Evolutionary conservation across 2,888 invertebrate species (phyloP), one percentile per base, ranked within the genome.

Genomic region (Eupeodes luniger): DNA sequence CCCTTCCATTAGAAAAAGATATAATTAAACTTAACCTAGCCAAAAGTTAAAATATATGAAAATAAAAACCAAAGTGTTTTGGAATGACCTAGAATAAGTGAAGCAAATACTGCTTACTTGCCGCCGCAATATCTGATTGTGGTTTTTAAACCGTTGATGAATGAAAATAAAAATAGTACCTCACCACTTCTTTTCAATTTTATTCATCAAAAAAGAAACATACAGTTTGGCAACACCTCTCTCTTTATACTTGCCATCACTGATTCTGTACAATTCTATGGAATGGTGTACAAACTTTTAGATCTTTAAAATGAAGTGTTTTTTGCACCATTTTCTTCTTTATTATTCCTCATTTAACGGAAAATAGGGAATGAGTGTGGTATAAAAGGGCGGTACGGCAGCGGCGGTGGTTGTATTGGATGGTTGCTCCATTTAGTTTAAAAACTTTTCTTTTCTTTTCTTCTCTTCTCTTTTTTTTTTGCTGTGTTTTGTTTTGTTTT

Each of bases 371-470:
- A n/a, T 16, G 36, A 16, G 57, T 11, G 36, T 14, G 16, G 44
- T 10, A 16, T 14, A n/a, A 27, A 55, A 59, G 59, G 69, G 49
- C 51, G 27, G 27, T 27, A 27, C 27, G 27, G 27, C 27, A 2
- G 27, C 27, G 27, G 27, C 3, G 81, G 61, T 27, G 59, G 19
- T 27, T 10, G n/a, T 55, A 57, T 47, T 82, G 84, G 78, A 81
- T 69, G 78, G 81, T 88, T 74, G 81, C 78, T 74, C 80, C 61
- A 64, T 72, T 84, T 81, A 84, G 87, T 84, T 67, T 40, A 80
- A 67, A 74, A 40, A 40, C 40, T 40, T 40, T 40, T 5, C 9
- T 40, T 6, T 36, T 36, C 16, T 40, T 76, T 61, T 76, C n/a
- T n/a, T n/a, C n/a, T 70, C 44, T 61, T 27, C 19, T 40, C 11